Base-by-base conservation (phyloP, 2,888 invertebrate species). In the Elegia similella region DNA sequence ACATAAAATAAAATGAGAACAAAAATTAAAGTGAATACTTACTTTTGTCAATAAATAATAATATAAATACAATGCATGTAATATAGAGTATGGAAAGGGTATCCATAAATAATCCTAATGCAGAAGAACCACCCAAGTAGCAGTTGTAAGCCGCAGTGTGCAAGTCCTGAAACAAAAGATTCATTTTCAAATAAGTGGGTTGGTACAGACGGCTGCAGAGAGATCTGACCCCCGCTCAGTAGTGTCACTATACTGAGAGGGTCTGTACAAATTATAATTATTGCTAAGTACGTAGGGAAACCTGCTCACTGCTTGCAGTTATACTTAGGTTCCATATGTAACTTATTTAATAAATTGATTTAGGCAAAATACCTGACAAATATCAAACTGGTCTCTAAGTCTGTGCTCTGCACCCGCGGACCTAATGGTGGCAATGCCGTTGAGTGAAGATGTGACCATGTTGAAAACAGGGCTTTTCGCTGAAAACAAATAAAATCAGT, bases 401-500 rank as follows among this genome's bases (percentile, higher is more conserved):
- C 94, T 92, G 0, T 91, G 71, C 74, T 96, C 93, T 1, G 94
- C 94, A 13, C 92, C 88, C 55, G 94, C 94, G 0, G 96, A 95
- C 67, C 97, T 87, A 47, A 97, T 95, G 0, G 96, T 96, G 0
- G 95, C 89, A 15, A 97, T 92, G 0, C 97, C 97, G 67, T 93
- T 93, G 0, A 97, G 85, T 0, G 95, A 94, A 13, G 95, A 94
- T 54, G 95, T 94, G 17, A 97, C 90, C 84, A 96, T 95, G 0
- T 95, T 94, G 72, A 95, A 97, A 0, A 97, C 95, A 0, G 97
- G 97, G 70, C 96, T 96, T 63, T 95, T 93, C n/a, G 95, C 96
- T 96, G 80, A 16, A 78, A 76, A 23, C 23, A 23, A 23, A 23
- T 23, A 3, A 23, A 23, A 23, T 23, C 2, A 23, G 23, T 23